A percentile compares a stretch with the other conserved stretches of the same genome.
Evolutionary conservation across 2,113 vertebrate genomes (phyloP).

Genomic region (Cynocephalus volans): DNA sequence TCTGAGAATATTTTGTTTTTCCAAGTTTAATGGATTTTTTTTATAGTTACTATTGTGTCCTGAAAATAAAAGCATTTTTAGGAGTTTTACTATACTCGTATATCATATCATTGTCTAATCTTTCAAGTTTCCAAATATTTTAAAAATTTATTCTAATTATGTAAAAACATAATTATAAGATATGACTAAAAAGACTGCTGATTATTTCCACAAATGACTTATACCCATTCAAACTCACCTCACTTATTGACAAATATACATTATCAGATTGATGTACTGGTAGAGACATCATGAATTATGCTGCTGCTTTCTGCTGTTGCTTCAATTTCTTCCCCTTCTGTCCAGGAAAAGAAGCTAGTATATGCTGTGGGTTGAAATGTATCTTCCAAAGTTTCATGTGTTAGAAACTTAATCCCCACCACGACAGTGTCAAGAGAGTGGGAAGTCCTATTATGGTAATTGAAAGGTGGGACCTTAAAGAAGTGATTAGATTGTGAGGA

Average conservation of each 20-base stretch:
- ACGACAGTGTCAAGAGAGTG: too few species aligned
- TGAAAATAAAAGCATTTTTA: constrained; percentile 27
- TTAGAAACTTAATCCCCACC: too few species aligned
- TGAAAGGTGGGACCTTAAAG: too few species aligned
- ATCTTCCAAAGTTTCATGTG: too few species aligned
- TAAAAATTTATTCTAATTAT: background rate
- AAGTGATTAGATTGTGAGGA: too few species aligned
- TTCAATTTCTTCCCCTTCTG: constrained; percentile 39
- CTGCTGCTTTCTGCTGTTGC: background rate
- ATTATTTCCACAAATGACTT: constrained; percentile 57
- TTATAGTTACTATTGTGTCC: background rate
- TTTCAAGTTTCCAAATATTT: constrained; percentile 36
- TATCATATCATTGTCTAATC: background rate
- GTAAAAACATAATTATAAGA: background rate
- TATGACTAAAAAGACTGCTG: constrained; percentile 18
- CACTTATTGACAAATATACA: constrained; percentile 24
- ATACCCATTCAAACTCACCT: background rate
- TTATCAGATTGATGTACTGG: background rate
- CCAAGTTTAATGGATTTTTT: background rate
- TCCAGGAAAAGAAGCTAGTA: background rate
- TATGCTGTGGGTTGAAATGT: too few species aligned
- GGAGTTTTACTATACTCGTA: background rate
- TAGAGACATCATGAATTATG: background rate
- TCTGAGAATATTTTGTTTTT: constrained; percentile 40
- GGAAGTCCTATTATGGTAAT: too few species aligned